Percentiles rank a stretch among this genome's conserved stretches.
Evolutionary conservation across 2,797 vertebrate species (phyloP).

Genomic region (Psittacula derbiana): DNA sequence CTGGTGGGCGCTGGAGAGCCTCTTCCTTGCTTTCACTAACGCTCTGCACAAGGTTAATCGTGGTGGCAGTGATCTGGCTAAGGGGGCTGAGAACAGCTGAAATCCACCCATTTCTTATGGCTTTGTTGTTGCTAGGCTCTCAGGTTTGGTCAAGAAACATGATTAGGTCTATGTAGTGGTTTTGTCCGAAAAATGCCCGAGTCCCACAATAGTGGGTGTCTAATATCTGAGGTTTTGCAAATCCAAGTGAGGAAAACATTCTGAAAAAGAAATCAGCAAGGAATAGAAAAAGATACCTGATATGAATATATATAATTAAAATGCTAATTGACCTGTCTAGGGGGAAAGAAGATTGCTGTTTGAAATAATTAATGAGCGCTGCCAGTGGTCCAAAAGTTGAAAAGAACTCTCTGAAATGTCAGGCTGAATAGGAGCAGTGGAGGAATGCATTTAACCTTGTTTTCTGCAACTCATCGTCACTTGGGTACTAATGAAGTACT

Average conservation of each 20-base stretch:
- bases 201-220: rapidly evolving
- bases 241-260: not conserved
- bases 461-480: not conserved
- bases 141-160: not conserved
- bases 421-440: not conserved
- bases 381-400: not conserved
- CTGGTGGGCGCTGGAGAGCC: not conserved
- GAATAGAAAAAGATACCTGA: not conserved
- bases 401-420: not conserved
- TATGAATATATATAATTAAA: not conserved
- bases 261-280: not conserved
- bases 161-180: not conserved
- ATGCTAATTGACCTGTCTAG: not conserved
- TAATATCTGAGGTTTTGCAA: not conserved
- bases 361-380: not conserved
- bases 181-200: not conserved
- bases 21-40: not conserved
- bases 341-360: not conserved
- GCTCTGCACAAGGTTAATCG: rapidly evolving
- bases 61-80: not conserved
- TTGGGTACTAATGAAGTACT: slow-evolving; percentile 49
- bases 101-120: not conserved
- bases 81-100: not conserved
- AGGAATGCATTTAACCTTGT: not conserved
- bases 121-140: not conserved